These are phyloP conservation scores for Trichoplax adhaerens DNA, from an alignment of 37 sponge, comb jelly and placozoan genomes.

Conservation along the genomic window DNA sequence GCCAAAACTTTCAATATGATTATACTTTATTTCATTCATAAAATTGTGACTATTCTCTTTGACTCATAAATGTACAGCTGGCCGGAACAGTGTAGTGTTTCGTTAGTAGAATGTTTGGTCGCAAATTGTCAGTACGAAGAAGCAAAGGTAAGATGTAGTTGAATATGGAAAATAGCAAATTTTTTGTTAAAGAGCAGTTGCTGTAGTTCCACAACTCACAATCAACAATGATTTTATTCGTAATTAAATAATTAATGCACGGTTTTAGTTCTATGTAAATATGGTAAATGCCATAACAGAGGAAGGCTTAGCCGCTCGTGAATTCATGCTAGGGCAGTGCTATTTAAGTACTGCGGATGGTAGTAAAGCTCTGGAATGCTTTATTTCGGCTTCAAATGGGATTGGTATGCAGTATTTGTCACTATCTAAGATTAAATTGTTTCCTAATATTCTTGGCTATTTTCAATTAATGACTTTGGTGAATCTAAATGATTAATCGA, in stretches of 20 bases:
- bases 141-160: no score
- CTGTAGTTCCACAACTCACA: slow-evolving; percentile 12
- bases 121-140: background rate
- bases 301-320: slow-evolving; percentile 3
- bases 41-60: no score
- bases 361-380: slow-evolving; percentile 22
- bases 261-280: no score
- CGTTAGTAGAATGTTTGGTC: slow-evolving; percentile 21
- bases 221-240: background rate
- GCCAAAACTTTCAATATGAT: no score
- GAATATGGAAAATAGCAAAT: no score
- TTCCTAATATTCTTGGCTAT: no score
- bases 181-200: slow-evolving; percentile 4
- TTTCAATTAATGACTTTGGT: no score
- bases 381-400: slow-evolving; percentile 7
- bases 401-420: background rate
- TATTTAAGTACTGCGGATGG: slow-evolving; percentile 19
- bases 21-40: no score
- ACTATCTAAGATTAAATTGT: no score
- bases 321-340: slow-evolving; percentile 26
- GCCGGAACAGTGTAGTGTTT: slow-evolving; percentile 8
- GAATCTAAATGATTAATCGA: no score
- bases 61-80: background rate
- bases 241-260: no score
- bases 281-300: background rate